Percentiles rank a stretch among this genome's conserved stretches.
These are phyloP conservation scores for Leptinotarsa defecta DNA, from an alignment of 1,140 invertebrate genomes.

Conservation along the genomic window DNA sequence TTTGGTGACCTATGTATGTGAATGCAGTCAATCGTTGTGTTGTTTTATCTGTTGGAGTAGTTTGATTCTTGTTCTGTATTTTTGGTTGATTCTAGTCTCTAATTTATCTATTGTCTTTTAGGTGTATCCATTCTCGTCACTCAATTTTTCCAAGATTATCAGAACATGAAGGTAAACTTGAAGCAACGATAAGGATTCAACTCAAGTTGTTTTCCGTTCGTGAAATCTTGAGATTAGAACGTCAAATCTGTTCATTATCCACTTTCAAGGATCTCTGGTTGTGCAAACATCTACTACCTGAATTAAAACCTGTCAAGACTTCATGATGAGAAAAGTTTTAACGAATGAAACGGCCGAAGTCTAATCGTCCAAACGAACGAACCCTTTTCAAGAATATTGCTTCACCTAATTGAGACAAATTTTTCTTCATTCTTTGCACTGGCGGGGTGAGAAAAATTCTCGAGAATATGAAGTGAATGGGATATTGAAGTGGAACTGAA, in stretches of 20 bases:
- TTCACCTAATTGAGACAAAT: constrained; percentile 30
- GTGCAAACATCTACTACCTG: constrained; percentile 6
- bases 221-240: not conserved
- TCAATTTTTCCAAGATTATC: not conserved
- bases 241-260: constrained; percentile 5
- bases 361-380: constrained; percentile 31
- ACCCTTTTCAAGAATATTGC: constrained; percentile 25
- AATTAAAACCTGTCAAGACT: constrained; percentile 14
- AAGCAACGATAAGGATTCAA: not conserved
- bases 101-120: no score
- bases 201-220: constrained; percentile 8
- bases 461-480: no score
- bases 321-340: constrained; percentile 17
- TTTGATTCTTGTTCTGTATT: no score
- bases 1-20: no score
- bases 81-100: no score
- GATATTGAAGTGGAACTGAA: no score
- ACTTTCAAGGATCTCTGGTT: not conserved
- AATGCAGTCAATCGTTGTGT: no score
- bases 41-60: no score
- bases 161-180: not conserved
- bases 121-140: no score
- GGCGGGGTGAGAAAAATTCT: no score
- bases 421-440: not conserved
- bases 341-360: constrained; percentile 25